A percentile compares a stretch with the other conserved stretches of the same genome.
phyloP scores from a whole-genome alignment of 2,113 vertebrate species.

The Platysteira castanea region DNA sequence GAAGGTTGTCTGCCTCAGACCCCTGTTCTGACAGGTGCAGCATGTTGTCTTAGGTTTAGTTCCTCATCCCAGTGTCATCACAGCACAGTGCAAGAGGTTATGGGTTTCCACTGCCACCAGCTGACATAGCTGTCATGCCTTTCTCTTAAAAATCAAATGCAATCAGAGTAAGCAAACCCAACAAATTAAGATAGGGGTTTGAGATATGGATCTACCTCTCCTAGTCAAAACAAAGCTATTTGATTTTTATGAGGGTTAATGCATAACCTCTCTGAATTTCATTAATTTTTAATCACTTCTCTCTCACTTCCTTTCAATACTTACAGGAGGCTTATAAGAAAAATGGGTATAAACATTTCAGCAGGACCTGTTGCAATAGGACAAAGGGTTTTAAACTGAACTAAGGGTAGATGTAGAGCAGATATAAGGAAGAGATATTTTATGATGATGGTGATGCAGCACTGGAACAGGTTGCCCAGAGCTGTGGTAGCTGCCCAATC shows the following conservation, averaged over 20 bases:
- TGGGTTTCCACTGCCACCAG: background rate
- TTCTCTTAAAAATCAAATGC: background rate
- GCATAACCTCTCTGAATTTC: background rate
- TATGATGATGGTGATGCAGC: background rate
- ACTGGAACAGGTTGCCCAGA: background rate
- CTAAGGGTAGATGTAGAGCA: background rate
- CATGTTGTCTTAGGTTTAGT: rapidly evolving
- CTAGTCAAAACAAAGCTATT: background rate
- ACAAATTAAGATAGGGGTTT: background rate
- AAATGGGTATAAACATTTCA: background rate
- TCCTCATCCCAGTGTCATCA: background rate
- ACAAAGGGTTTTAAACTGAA: background rate
- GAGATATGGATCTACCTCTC: background rate
- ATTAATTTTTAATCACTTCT: background rate
- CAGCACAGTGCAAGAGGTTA: background rate
- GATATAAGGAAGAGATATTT: background rate
- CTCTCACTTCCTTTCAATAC: background rate
- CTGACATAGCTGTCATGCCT: background rate
- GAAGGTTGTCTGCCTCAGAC: background rate
- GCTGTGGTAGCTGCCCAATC: background rate
- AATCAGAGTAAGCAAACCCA: background rate
- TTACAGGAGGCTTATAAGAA: background rate
- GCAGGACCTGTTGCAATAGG: background rate
- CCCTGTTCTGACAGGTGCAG: background rate
- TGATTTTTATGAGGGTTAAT: slow-evolving; percentile 22